These are phyloP conservation scores for Nemotelus pantherinus DNA, from an alignment of 2,888 invertebrate genomes.

Conservation along the genomic window DNA sequence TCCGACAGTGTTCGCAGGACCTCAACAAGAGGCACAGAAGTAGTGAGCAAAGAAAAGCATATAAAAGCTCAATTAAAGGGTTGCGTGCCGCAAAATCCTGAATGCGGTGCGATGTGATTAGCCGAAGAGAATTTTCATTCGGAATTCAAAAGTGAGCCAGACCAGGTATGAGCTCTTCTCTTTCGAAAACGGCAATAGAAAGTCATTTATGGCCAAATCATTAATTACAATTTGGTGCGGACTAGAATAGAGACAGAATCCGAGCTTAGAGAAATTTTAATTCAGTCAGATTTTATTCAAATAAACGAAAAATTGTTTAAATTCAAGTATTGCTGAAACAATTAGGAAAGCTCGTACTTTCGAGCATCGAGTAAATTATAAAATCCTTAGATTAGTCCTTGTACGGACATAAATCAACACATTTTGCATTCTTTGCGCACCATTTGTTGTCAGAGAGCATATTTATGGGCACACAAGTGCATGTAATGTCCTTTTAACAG, in stretches of 20 bases:
- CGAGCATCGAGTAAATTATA: constrained; percentile 25
- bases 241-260: neutral
- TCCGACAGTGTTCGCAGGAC: too few species aligned
- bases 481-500: constrained; percentile 38
- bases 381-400: constrained; percentile 33
- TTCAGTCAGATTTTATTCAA: neutral
- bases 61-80: constrained; percentile 55
- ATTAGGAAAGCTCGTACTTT: neutral
- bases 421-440: constrained; percentile 31
- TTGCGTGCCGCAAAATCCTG: constrained; percentile 54
- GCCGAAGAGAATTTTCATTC: constrained; percentile 38
- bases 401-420: constrained; percentile 36
- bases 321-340: neutral
- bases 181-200: neutral
- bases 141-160: neutral
- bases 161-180: constrained; percentile 9
- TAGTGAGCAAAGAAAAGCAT: neutral
- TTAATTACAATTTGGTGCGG: constrained; percentile 1
- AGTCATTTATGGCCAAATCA: constrained; percentile 26
- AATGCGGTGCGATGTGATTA: constrained; percentile 49
- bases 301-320: too few species aligned
- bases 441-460: constrained; percentile 20
- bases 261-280: neutral
- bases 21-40: too few species aligned
- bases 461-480: constrained; percentile 41